phyloP scores from a whole-genome alignment of 1,140 invertebrate species.

The Lethrus apterus region DNA sequence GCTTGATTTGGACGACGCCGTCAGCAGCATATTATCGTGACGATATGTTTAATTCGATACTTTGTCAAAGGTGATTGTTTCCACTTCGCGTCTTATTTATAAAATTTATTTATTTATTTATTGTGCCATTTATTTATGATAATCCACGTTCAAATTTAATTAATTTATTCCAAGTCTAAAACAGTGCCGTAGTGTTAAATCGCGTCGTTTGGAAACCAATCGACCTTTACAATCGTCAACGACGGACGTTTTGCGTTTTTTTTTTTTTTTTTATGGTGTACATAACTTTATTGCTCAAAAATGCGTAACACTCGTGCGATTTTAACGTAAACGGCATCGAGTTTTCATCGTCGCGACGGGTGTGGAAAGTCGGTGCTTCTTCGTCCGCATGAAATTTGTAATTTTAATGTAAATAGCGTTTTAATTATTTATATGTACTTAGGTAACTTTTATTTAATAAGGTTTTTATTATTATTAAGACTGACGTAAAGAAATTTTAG shows the following conservation, averaged over 20 bases:
- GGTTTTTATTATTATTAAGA: constrained; percentile 39
- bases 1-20: constrained; percentile 34
- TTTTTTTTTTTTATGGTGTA: no score
- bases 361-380: no score
- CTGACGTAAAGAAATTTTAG: constrained; percentile 39
- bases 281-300: no score
- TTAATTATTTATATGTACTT: constrained; percentile 38
- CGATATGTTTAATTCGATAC: constrained; percentile 28
- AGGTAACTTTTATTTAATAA: constrained; percentile 34
- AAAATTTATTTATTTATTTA: neutral
- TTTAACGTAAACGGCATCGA: no score
- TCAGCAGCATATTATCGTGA: constrained; percentile 40
- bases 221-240: no score
- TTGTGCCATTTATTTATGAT: constrained; percentile 16
- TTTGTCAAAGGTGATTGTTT: constrained; percentile 4
- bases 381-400: no score
- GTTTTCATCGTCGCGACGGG: no score
- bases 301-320: no score
- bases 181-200: neutral
- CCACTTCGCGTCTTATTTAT: neutral
- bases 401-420: constrained; percentile 33
- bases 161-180: no score
- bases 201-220: constrained; percentile 6
- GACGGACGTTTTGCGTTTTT: no score
- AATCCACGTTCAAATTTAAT: neutral